Percentiles rank a stretch among this genome's conserved stretches.
These are phyloP conservation scores for Tachuris rubrigastra DNA, from an alignment of 2,113 vertebrate genomes.

Conservation along the genomic window DNA sequence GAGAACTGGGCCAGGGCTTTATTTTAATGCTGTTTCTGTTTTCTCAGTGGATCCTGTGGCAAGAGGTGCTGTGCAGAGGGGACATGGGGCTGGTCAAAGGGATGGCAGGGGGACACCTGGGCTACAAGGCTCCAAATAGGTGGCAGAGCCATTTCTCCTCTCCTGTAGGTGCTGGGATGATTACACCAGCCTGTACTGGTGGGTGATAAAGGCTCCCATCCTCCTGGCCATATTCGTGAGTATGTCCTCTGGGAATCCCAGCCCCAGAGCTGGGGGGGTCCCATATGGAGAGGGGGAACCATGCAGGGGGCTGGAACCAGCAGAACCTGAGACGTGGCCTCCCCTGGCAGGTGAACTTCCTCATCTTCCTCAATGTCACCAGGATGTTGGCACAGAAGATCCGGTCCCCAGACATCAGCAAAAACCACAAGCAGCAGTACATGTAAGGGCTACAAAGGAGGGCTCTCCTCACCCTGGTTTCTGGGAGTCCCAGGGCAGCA, in stretches of 20 bases:
- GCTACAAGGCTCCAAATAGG: not conserved
- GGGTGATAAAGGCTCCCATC: slow-evolving; percentile 77
- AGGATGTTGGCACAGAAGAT: slow-evolving; percentile 74
- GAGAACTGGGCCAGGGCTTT: not conserved
- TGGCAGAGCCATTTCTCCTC: not conserved
- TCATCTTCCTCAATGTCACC: slow-evolving; percentile 78
- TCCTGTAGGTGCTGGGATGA: slow-evolving; percentile 73
- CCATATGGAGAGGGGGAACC: fast-evolving
- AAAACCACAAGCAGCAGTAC: slow-evolving; percentile 57
- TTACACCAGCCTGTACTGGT: slow-evolving; percentile 70
- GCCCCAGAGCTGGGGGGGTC: not conserved
- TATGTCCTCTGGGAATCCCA: not conserved
- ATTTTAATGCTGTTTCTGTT: not conserved
- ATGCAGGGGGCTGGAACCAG: not conserved
- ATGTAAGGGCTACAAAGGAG: slow-evolving; percentile 44
- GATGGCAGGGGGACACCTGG: not conserved
- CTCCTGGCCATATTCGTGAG: slow-evolving; percentile 76
- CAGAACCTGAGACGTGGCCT: not conserved
- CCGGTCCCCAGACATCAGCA: slow-evolving; percentile 50
- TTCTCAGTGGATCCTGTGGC: not conserved
- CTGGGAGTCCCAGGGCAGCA: not conserved
- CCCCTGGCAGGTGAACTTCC: slow-evolving; percentile 35
- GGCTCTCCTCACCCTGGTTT: fast-evolving
- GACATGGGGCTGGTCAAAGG: too few relatives aligned
- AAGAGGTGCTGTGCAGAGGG: not conserved